Evolutionary conservation across 2,888 invertebrate species (phyloP), one percentile per base, ranked within the genome.

Genomic region (Parnassius apollo): DNA sequence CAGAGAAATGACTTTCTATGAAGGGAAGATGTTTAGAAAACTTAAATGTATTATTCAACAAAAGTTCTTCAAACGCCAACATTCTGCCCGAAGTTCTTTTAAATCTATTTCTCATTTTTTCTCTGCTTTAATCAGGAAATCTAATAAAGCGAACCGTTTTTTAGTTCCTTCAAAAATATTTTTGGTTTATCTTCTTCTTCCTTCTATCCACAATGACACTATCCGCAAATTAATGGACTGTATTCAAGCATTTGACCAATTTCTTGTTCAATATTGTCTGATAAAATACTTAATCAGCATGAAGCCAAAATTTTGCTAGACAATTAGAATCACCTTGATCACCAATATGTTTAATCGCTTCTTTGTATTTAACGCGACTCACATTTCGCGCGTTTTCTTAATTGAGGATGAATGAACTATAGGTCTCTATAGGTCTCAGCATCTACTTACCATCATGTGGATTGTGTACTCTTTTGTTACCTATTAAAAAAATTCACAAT

Each of bases 11-110:
- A 25, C 0, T 25, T 4, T 25, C 25, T 3, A 25, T 25, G 25
- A 25, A 25, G 2, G 25, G 7, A 25, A 25, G 25, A 25, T 25
- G 25, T 25, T 25, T 25, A 25, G 7, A 25, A 4, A 25, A 25
- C 25, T 25, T 4, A 25, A 25, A 25, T 25, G 0, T 25, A 25
- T 25, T 25, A 25, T 25, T 4, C 25, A 25, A n/a, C n/a, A n/a
- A n/a, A n/a, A n/a, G n/a, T n/a, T n/a, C 94, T 80, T 93, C 95
- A 84, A 95, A 95, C 94, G 95, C 94, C 72, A 96, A 95, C 0
- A 95, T 95, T 96, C 95, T 73, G 95, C 94, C 58, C 94, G 88
- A 62, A 96, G 93, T 46, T 95, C 94, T 52, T 93, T 83, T 68
- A 94, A 85, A 52, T 93, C 93, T 25, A 95, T 85, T 66, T 92